Percentiles rank a stretch among this genome's conserved stretches.
Conservation (phyloP, 2,888 invertebrate genomes). For the Amphipoea oculea region DNA sequence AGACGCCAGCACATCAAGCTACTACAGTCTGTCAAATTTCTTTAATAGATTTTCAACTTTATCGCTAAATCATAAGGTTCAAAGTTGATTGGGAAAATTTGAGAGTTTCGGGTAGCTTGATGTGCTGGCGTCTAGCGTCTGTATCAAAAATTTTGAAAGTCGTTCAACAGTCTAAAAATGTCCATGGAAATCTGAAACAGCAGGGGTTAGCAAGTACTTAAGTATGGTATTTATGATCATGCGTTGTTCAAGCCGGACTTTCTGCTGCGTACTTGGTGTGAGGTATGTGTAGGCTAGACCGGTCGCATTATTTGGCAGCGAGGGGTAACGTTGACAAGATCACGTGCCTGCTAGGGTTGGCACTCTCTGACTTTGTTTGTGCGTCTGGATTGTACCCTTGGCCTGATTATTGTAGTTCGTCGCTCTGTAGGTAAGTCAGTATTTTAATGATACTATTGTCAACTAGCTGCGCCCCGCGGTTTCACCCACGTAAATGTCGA, state of each 20-base stretch:
- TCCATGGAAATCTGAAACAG: background rate
- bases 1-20: no score
- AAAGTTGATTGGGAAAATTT: no score
- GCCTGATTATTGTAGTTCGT: constrained; percentile 42
- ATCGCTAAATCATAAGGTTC: no score
- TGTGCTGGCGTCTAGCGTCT: no score
- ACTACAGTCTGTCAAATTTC: no score
- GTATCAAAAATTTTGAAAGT: no score
- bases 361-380: constrained; percentile 26
- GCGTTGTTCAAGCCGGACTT: background rate
- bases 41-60: no score
- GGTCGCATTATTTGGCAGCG: constrained; percentile 57
- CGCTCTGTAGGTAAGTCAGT: background rate
- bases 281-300: constrained; percentile 40
- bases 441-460: constrained; percentile 17
- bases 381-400: constrained; percentile 36
- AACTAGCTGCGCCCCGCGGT: background rate
- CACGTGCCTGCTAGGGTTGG: constrained; percentile 56
- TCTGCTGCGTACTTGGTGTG: constrained; percentile 5
- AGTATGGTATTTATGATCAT: background rate
- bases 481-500: no score
- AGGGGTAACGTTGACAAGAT: constrained; percentile 51
- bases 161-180: background rate
- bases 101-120: no score
- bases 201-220: background rate